phyloP scores from a whole-genome alignment of 2,888 invertebrate genomes.

The Nebria brevicollis region DNA sequence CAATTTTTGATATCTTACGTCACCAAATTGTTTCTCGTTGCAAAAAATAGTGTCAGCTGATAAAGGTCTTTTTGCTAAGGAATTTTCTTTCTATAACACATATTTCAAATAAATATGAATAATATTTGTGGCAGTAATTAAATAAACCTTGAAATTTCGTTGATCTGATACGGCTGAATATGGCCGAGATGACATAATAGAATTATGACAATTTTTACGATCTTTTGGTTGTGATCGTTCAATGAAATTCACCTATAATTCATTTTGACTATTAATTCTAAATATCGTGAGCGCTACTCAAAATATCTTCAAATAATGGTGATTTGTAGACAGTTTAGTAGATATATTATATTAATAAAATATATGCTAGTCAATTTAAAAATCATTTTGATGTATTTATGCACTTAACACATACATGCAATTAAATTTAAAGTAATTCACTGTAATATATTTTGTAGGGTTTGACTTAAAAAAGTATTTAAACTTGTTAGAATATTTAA shows the following conservation, averaged over 20 bases:
- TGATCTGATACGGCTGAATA: conserved; percentile 21
- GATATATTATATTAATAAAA: no score
- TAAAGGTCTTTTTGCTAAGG: conserved; percentile 25
- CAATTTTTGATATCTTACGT: conserved; percentile 4
- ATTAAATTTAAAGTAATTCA: no score
- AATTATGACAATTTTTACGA: conserved; percentile 22
- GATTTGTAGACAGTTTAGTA: no score
- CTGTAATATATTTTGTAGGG: no score
- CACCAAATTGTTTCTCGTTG: conserved; percentile 20
- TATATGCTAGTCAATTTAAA: not conserved
- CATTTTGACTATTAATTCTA: not conserved
- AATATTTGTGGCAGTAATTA: not conserved
- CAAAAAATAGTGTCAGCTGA: conserved; percentile 38
- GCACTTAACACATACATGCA: no score
- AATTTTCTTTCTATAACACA: conserved; percentile 37
- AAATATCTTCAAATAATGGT: not conserved
- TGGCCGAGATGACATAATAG: conserved; percentile 33
- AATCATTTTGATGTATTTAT: not conserved
- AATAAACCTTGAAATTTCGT: conserved; percentile 4
- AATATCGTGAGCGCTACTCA: not conserved
- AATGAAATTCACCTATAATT: conserved; percentile 32
- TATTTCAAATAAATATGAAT: conserved; percentile 4
- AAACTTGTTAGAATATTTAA: no score
- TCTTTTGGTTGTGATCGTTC: conserved; percentile 20
- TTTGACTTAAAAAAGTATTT: no score